Base-by-base conservation (phyloP, 2,888 invertebrate species). In the Xanthorhoe spadicearia region DNA sequence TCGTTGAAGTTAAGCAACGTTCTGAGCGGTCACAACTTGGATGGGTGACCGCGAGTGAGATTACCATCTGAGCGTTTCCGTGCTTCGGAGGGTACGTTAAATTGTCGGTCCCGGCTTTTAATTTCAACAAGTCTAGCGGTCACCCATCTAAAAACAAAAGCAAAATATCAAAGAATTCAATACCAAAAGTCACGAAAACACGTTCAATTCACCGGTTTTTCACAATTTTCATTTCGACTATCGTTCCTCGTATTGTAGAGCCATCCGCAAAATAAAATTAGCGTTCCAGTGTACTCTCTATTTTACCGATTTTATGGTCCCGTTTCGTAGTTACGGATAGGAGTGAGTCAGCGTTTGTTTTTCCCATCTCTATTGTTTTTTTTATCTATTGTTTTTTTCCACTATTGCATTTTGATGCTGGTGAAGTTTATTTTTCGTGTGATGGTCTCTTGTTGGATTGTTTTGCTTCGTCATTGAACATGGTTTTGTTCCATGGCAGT, bases 241-340 rank as follows among this genome's bases (percentile, higher is more conserved):
- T 65, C 68, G 63, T 62, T 68, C 38, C 70, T 61, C 55, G 64
- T 61, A 66, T 66, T 71, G 74, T 71, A 72, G 74, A 72, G 63
- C 70, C 70, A 73, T 64, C 71, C 68, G 71, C 71, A 72, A 79
- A 80, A 81, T 73, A 73, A 74, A 81, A 78, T 80, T 79, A 79
- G 74, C 75, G 71, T 62, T 46, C 6, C 59, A 57, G 61, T 71
- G 65, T 72, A 67, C 73, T 64, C 73, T 72, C 71, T 71, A 72
- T 77, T 80, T 78, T 70, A 75, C 69, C 63, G 65, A 69, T 71
- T 67, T 67, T 70, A 70, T 70, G 63, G 69, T 65, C 50, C 66
- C 61, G 56, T 54, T 51, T 63, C 56, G 59, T 65, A 64, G 70
- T 66, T 50, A 65, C 64, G 55, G 64, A 64, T 61, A 35, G 51